These are phyloP conservation scores for Liopterus haemorrhoidalis DNA, from an alignment of 2,888 invertebrate genomes.

Conservation along the genomic window DNA sequence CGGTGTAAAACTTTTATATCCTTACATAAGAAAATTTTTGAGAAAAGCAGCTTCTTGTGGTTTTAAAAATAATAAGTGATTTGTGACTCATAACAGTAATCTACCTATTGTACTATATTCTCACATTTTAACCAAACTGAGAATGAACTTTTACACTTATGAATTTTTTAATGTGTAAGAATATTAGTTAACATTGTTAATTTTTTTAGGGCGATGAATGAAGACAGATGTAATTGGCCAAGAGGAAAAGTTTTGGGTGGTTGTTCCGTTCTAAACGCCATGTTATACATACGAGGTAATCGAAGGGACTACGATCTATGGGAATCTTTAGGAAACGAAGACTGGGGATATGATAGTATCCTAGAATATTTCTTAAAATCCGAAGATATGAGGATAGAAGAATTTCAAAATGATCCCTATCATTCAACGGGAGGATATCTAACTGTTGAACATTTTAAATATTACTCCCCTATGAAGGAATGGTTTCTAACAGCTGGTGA, in stretches of 20 bases:
- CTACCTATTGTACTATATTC: conserved; percentile 10
- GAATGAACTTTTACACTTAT: neutral
- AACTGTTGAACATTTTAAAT: conserved; percentile 65
- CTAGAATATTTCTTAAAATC: conserved; percentile 74
- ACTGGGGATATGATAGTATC: conserved; percentile 73
- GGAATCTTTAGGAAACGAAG: conserved; percentile 67
- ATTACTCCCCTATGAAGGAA: conserved; percentile 61
- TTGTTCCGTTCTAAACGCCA: conserved; percentile 79
- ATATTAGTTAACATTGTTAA: conserved; percentile 10
- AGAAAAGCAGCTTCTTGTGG: neutral
- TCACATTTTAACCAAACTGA: neutral
- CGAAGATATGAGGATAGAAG: conserved; percentile 68
- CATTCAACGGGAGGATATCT: conserved; percentile 69
- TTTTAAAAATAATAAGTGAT: neutral
- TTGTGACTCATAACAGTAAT: conserved; percentile 3
- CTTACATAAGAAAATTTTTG: too few relatives aligned
- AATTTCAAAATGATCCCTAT: conserved; percentile 54
- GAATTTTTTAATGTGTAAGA: too few relatives aligned
- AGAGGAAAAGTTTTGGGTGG: conserved; percentile 76
- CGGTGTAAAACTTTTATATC: too few relatives aligned
- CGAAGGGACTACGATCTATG: conserved; percentile 79
- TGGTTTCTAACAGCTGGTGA: conserved; percentile 64
- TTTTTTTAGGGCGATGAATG: conserved; percentile 58
- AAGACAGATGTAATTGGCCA: conserved; percentile 65
- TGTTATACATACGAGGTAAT: conserved; percentile 84